Conservation (phyloP, 53 echinoderm and acorn worm species). For the Apostichopus leukothele region DNA sequence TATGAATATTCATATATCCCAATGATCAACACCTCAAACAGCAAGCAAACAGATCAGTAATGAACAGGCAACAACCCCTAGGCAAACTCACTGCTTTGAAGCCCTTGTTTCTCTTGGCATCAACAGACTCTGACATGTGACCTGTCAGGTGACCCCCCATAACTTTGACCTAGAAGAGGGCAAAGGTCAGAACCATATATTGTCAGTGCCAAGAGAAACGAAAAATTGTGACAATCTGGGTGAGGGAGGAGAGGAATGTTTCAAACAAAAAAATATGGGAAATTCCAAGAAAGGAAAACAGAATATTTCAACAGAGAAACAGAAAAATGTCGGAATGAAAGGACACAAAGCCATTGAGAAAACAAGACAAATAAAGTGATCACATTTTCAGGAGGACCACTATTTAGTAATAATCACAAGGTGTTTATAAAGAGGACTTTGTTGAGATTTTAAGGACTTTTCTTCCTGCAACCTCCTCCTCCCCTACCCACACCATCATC, state of each 20-base stretch:
- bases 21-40: neutral
- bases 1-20: too few relatives aligned
- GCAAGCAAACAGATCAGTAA: neutral
- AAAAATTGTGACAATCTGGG: neutral
- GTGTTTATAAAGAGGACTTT: too few relatives aligned
- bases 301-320: neutral
- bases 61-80: neutral
- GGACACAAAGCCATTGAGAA: too few relatives aligned
- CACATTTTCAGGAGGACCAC: too few relatives aligned
- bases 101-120: slow-evolving; percentile 90
- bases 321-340: neutral
- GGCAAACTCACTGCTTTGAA: slow-evolving; percentile 88
- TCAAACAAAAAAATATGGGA: neutral
- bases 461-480: too few relatives aligned
- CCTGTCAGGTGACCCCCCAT: slow-evolving; percentile 88
- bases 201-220: slow-evolving; percentile 51
- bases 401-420: too few relatives aligned
- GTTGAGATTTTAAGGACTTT: too few relatives aligned
- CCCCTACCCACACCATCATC: too few relatives aligned
- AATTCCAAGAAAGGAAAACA: neutral
- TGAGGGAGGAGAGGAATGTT: neutral
- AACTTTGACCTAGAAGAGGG: slow-evolving; percentile 82
- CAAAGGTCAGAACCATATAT: slow-evolving; percentile 55
- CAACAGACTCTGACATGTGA: slow-evolving; percentile 67
- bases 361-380: too few relatives aligned